phyloP scores from a whole-genome alignment of 1,140 invertebrate species.

The Dendrolimus punctatus region DNA sequence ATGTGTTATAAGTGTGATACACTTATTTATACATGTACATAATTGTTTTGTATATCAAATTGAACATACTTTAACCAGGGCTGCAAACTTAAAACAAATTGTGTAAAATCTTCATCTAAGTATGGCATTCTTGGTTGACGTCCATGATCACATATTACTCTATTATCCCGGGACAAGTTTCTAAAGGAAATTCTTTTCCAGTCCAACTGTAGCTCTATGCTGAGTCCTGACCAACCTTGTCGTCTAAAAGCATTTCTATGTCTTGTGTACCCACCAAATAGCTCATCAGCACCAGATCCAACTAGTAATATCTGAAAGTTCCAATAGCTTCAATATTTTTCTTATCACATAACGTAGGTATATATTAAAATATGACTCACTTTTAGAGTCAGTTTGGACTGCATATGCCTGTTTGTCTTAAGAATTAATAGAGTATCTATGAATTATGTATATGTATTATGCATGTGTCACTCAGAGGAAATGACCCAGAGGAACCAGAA shows the following conservation, averaged over 20 bases:
- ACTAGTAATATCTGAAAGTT: conserved; percentile 82
- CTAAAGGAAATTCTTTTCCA: conserved; percentile 89
- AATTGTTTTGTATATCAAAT: no score
- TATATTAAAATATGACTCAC: no score
- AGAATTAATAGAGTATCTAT: no score
- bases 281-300: conserved; percentile 97
- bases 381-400: no score
- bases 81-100: conserved; percentile 74
- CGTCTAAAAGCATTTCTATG: conserved; percentile 83
- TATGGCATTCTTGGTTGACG: conserved; percentile 91
- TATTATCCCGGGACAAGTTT: conserved; percentile 96
- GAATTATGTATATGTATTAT: no score
- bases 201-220: conserved; percentile 82
- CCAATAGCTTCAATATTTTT: conserved; percentile 6
- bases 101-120: conserved; percentile 91
- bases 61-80: conserved; percentile 82
- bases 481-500: no score
- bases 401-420: no score
- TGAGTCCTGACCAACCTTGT: conserved; percentile 78
- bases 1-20: no score
- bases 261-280: conserved; percentile 94
- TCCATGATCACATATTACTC: conserved; percentile 86
- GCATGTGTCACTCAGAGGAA: no score
- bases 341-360: no score
- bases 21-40: no score